Evolutionary conservation across 2,797 vertebrate species (phyloP).

Genomic region (Cyprinodon diabolis): DNA sequence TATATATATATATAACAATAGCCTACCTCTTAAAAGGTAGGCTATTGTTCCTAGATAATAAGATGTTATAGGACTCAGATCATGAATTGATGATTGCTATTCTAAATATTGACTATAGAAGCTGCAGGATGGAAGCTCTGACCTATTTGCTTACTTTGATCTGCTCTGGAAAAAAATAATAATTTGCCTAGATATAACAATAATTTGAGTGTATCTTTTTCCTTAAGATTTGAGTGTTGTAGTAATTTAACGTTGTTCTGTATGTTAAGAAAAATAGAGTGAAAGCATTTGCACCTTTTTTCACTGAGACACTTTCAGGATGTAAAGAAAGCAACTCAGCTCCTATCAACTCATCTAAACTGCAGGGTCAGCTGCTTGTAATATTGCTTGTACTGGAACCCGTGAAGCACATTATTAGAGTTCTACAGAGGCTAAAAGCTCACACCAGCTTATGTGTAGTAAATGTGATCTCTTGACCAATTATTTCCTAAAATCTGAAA

Average conservation of each 20-base stretch:
- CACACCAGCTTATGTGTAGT: neutral
- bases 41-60: too few species aligned
- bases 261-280: too few species aligned
- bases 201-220: neutral
- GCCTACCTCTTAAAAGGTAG: too few species aligned
- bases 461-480: neutral
- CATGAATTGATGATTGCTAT: neutral
- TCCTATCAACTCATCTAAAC: neutral
- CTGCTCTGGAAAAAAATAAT: neutral
- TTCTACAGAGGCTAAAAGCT: neutral
- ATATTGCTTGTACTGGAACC: neutral
- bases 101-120: neutral
- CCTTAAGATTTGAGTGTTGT: neutral
- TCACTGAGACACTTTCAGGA: neutral
- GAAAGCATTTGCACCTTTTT: too few species aligned
- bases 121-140: neutral
- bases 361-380: neutral
- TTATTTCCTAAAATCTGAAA: neutral
- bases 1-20: too few species aligned
- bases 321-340: neutral
- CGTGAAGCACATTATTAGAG: neutral
- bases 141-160: neutral
- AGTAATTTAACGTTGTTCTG: too few species aligned
- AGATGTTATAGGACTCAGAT: too few species aligned
- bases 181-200: neutral